Percentiles rank a stretch among this genome's conserved stretches.
Conservation (phyloP, 2,797 vertebrate genomes). For the Yasuhikotakia modesta region DNA sequence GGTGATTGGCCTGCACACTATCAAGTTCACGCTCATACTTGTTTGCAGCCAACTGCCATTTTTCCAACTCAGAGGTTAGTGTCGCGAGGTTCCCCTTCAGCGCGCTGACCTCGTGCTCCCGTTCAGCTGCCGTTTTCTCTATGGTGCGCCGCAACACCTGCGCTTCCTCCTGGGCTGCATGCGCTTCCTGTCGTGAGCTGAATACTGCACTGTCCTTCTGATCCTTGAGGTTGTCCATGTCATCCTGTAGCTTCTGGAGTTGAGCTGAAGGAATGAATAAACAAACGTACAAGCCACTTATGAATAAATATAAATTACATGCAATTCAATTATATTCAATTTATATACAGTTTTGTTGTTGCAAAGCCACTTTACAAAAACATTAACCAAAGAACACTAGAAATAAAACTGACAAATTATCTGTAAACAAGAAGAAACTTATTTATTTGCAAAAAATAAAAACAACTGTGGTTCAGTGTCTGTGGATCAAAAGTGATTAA, state of each 20-base stretch:
- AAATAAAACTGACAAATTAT: no score
- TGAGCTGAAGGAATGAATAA: slow-evolving; percentile 76
- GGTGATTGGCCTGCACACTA: slow-evolving; percentile 83
- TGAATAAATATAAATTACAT: background rate
- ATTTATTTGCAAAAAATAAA: no score
- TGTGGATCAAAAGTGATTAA: no score
- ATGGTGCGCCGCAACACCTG: slow-evolving; percentile 84
- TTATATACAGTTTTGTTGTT: no score
- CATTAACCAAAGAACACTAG: no score
- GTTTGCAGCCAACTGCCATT: slow-evolving; percentile 86
- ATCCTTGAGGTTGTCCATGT: slow-evolving; percentile 82
- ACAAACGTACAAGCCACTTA: background rate
- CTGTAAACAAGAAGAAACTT: no score
- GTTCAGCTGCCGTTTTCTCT: slow-evolving; percentile 81
- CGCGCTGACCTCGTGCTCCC: slow-evolving; percentile 81
- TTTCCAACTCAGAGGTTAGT: slow-evolving; percentile 84
- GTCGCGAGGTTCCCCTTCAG: slow-evolving; percentile 84
- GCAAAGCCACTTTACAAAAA: no score
- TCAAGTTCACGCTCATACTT: slow-evolving; percentile 87
- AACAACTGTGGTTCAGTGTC: no score
- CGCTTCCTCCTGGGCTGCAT: slow-evolving; percentile 84
- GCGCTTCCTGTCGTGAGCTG: slow-evolving; percentile 78
- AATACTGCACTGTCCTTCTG: slow-evolving; percentile 83
- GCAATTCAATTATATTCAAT: no score
- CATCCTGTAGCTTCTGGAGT: slow-evolving; percentile 83